Percentiles rank a stretch among this genome's conserved stretches.
These are phyloP conservation scores for Scaeva pyrastri DNA, from an alignment of 2,888 invertebrate genomes.

Conservation along the genomic window DNA sequence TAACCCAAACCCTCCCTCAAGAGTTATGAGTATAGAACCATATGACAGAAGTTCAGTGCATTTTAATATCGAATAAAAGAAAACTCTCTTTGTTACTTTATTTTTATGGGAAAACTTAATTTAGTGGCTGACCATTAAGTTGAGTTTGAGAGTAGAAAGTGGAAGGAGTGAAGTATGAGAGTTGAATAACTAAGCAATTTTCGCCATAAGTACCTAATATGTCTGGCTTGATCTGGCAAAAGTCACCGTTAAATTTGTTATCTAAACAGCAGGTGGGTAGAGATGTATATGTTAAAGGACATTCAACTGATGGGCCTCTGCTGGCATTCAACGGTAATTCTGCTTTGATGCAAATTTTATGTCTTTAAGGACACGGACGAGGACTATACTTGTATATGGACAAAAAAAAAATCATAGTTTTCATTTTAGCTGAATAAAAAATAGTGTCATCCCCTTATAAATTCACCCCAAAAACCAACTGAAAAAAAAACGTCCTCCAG, in stretches of 20 bases:
- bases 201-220: conserved; percentile 1
- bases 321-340: background rate
- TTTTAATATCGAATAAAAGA: conserved; percentile 1
- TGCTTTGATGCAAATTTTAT: conserved; percentile 60
- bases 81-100: conserved; percentile 1
- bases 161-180: background rate
- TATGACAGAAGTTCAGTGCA: background rate
- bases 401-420: conserved; percentile 30
- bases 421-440: conserved; percentile 36
- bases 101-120: background rate
- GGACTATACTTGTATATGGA: background rate
- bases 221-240: conserved; percentile 1
- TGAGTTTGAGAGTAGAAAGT: background rate
- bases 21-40: background rate
- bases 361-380: background rate
- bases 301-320: conserved; percentile 28
- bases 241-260: conserved; percentile 34
- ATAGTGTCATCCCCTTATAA: conserved; percentile 54
- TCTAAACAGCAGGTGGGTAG: conserved; percentile 36
- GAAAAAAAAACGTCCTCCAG: conserved; percentile 24
- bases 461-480: conserved; percentile 30
- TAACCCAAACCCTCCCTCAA: background rate
- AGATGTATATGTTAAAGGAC: conserved; percentile 55
- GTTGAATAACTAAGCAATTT: conserved; percentile 2
- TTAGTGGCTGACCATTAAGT: background rate